Percentiles rank a stretch among this genome's conserved stretches.
Conservation (phyloP, 2,888 invertebrate genomes). For the Platerodrilus igneus region DNA sequence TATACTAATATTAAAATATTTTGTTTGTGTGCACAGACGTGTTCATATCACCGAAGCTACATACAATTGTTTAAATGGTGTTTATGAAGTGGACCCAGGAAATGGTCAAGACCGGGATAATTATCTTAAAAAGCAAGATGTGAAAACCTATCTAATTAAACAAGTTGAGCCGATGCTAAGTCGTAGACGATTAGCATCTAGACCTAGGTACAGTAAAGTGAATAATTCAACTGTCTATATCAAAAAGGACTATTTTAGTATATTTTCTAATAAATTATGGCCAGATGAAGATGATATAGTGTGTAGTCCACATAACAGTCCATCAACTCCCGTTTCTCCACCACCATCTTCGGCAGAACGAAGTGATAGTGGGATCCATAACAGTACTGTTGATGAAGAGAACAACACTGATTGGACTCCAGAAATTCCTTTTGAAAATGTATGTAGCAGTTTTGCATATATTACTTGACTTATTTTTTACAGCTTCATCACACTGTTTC, state of each 20-base stretch:
- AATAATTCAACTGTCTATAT: too few relatives aligned
- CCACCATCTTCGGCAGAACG: conserved; percentile 38
- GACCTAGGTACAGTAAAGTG: conserved; percentile 49
- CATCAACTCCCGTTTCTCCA: conserved; percentile 35
- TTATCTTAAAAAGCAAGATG: conserved; percentile 79
- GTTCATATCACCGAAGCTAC: conserved; percentile 95
- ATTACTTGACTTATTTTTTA: conserved; percentile 14
- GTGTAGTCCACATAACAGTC: conserved; percentile 45
- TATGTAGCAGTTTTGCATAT: conserved; percentile 44
- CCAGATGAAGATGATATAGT: conserved; percentile 40
- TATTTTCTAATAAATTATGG: conserved; percentile 47
- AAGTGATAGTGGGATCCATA: conserved; percentile 47
- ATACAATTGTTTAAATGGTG: conserved; percentile 74
- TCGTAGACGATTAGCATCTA: conserved; percentile 49
- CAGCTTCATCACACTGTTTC: conserved; percentile 43
- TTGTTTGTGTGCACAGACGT: conserved; percentile 55
- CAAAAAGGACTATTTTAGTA: conserved; percentile 33
- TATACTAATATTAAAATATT: conserved; percentile 2
- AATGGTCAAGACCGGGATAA: conserved; percentile 77
- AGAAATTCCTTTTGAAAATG: conserved; percentile 88
- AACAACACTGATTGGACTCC: conserved; percentile 82
- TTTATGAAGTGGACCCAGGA: conserved; percentile 92
- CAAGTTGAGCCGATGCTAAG: conserved; percentile 69
- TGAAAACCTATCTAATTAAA: conserved; percentile 85
- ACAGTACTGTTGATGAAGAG: conserved; percentile 66